Base-by-base conservation (phyloP, 1,140 invertebrate genomes). In the Drosophila insularis region DNA sequence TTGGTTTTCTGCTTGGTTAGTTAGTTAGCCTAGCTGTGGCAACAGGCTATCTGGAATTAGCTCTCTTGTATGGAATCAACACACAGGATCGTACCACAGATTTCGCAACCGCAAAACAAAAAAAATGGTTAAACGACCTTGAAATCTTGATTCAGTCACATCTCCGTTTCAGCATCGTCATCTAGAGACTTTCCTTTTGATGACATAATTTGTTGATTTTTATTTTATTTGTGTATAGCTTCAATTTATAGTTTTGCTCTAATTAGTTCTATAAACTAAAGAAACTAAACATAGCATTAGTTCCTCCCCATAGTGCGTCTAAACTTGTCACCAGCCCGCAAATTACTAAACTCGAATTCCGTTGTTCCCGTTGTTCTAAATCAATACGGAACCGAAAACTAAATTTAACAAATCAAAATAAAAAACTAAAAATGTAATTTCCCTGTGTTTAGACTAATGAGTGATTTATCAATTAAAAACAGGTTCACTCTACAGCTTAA, bases 231-330 rank as follows among this genome's bases (percentile, higher is more conserved):
- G 17, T 50, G 8, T 8, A 11, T 67, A 60, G 59, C 63, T 37
- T 37, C 46, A 67, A 66, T 68, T 72, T 63, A 64, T 40, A 72
- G 58, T 58, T 50, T 23, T 58, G 50, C 70, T 81, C 82, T 86
- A 86, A 86, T 73, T 86, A 64, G 27, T 86, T 87, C 68, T 86
- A 79, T 87, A 86, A 82, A 86, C 43, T 53, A 17, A 27, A 56
- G 43, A 71, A 71, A 50, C 64, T 17, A 62, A 32, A 21, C 2
- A 11, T 21, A 10, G 7, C 43, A 50, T 21, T 19, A 50, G 43
- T 21, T 50, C 43, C 43, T 21, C n/a, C 40, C 3, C 11, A 13
- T 21, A 4, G 4, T 21, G 10, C 43, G 54, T 32, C 8, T 37
- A 75, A 39, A 77, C 67, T 81, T 74, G 62, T 75, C 78, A 76